Conservation (phyloP, 2,888 invertebrate species). For the Drosophila setosimentum region DNA sequence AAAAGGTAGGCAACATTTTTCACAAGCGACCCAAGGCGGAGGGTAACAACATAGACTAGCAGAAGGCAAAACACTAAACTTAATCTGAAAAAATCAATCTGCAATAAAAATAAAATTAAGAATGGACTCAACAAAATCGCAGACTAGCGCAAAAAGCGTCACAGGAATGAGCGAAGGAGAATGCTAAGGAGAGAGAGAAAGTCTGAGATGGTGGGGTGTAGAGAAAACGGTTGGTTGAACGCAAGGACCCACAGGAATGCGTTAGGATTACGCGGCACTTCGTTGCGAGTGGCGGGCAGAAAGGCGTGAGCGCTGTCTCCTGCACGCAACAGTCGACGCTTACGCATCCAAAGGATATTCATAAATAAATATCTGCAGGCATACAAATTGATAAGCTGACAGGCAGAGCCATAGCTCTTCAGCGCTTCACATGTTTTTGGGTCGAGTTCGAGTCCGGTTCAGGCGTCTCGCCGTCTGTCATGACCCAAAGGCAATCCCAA, state of each 20-base stretch:
- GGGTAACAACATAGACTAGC: constrained; percentile 24
- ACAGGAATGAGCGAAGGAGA: constrained; percentile 13
- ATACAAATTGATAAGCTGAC: constrained; percentile 79
- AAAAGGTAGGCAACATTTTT: constrained; percentile 46
- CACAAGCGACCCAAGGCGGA: constrained; percentile 15
- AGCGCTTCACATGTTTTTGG: constrained; percentile 5
- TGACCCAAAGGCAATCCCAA: constrained; percentile 49
- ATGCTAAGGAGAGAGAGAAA: constrained; percentile 2
- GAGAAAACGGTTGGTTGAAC: constrained; percentile 23
- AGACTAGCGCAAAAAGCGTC: constrained; percentile 27
- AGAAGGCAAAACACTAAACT: constrained; percentile 53
- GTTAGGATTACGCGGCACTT: constrained; percentile 75
- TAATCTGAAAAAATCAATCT: constrained; percentile 78
- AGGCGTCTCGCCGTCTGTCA: constrained; percentile 55
- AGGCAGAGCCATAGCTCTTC: constrained; percentile 35
- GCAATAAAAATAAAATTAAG: constrained; percentile 80
- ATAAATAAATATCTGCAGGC: constrained; percentile 80
- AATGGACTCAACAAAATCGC: constrained; percentile 53
- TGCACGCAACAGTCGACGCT: constrained; percentile 31
- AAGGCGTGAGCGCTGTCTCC: constrained; percentile 47
- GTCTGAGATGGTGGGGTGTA: background rate
- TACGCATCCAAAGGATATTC: constrained; percentile 72
- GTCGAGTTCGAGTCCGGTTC: constrained; percentile 18
- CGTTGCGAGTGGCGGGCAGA: constrained; percentile 43
- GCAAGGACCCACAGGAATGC: constrained; percentile 64